These are phyloP conservation scores for Thalassophryne amazonica DNA, from an alignment of 2,797 vertebrate species.

Conservation along the genomic window DNA sequence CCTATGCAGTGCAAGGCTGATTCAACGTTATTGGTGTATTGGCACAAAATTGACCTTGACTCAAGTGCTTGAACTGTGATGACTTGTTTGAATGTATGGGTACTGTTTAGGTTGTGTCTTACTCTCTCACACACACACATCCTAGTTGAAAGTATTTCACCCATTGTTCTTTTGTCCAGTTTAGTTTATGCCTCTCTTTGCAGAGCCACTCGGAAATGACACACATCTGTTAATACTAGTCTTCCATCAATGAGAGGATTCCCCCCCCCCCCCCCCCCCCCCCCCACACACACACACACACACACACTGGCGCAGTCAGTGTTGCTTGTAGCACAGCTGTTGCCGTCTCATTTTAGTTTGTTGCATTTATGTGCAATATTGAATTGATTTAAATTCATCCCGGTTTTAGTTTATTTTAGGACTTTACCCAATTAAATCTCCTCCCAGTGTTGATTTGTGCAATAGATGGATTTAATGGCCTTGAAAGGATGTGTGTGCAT, in stretches of 20 bases:
- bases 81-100: conserved; percentile 77
- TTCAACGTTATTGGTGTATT: conserved; percentile 57
- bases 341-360: conserved; percentile 58
- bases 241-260: no score
- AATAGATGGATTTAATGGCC: conserved; percentile 70
- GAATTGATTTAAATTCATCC: conserved; percentile 70
- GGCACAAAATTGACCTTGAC: conserved; percentile 65
- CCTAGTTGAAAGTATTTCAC: no score
- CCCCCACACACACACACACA: no score
- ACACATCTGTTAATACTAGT: no score
- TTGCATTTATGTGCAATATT: conserved; percentile 69
- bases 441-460: conserved; percentile 57
- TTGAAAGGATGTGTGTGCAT: conserved; percentile 30
- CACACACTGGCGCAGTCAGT: conserved; percentile 57
- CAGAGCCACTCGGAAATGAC: no score
- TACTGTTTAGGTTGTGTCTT: conserved; percentile 64
- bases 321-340: conserved; percentile 44
- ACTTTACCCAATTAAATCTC: conserved; percentile 13
- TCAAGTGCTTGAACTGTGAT: conserved; percentile 74
- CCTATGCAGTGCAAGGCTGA: conserved; percentile 74
- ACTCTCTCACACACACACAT: no score
- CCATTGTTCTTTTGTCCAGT: no score
- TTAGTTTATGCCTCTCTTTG: no score
- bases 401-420: conserved; percentile 55
- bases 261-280: no score